A percentile compares a stretch with the other conserved stretches of the same genome.
Conservation (phyloP, 1,140 invertebrate species). For the Cheumatopsyche charites region DNA sequence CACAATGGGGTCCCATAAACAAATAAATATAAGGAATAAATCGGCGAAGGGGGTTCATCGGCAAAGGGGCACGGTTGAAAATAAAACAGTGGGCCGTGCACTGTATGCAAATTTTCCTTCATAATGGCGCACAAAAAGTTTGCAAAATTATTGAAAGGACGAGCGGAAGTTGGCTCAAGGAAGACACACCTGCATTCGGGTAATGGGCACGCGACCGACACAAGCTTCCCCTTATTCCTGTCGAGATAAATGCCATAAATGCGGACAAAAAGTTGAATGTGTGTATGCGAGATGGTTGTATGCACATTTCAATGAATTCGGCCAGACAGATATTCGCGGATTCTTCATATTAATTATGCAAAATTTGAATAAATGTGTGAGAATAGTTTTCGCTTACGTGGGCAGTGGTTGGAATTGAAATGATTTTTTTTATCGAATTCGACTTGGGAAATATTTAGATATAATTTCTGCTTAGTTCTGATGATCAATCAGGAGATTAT, state of each 20-base stretch:
- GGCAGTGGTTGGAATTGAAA: too few species aligned
- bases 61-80: background rate
- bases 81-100: conserved; percentile 34
- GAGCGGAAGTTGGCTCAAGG: conserved; percentile 32
- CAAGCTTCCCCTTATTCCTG: conserved; percentile 29
- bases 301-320: background rate
- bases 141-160: conserved; percentile 37
- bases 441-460: too few species aligned
- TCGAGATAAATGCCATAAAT: background rate
- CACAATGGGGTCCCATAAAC: background rate
- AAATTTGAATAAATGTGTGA: too few species aligned
- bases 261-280: background rate
- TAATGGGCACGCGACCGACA: conserved; percentile 39
- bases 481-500: too few species aligned
- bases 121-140: conserved; percentile 31
- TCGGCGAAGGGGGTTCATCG: background rate
- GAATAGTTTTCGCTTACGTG: too few species aligned
- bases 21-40: background rate
- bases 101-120: conserved; percentile 41
- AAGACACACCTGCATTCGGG: conserved; percentile 34
- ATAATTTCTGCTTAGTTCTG: too few species aligned
- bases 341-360: too few species aligned
- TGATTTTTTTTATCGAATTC: too few species aligned
- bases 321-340: too few species aligned
- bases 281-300: background rate